phyloP scores from a whole-genome alignment of 2,797 vertebrate species.

The Aratinga solstitialis region DNA sequence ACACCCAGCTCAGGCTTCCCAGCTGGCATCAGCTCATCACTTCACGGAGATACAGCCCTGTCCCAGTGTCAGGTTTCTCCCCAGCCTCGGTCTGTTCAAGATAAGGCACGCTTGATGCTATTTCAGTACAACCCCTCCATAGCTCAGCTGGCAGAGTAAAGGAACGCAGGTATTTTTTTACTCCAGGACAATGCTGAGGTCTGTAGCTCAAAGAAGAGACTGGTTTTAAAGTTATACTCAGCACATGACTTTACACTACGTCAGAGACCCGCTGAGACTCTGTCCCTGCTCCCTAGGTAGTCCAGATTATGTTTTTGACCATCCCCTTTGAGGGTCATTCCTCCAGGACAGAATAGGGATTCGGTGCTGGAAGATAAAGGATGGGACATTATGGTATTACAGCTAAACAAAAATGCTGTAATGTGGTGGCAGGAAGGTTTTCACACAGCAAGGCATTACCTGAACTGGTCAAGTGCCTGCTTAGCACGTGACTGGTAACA shows the following conservation, averaged over 20 bases:
- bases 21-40: slow-evolving; percentile 34
- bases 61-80: slow-evolving; percentile 28
- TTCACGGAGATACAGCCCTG: neutral
- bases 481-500: neutral
- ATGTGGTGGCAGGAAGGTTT: neutral
- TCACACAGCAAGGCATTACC: neutral
- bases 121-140: slow-evolving; percentile 76
- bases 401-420: neutral
- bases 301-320: neutral
- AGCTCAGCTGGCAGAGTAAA: slow-evolving; percentile 91
- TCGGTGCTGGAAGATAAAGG: neutral
- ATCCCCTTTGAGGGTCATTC: neutral
- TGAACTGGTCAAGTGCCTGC: neutral
- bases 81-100: neutral
- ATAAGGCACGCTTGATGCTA: slow-evolving; percentile 18
- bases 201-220: slow-evolving; percentile 86
- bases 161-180: slow-evolving; percentile 78
- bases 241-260: neutral
- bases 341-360: neutral
- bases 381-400: neutral
- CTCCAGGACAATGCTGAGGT: slow-evolving; percentile 79
- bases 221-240: neutral
- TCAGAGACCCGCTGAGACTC: neutral
- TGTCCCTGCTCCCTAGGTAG: neutral
- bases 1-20: neutral